Evolutionary conservation across 2,888 invertebrate genomes (phyloP).

Genomic region (Cheilosia soror): DNA sequence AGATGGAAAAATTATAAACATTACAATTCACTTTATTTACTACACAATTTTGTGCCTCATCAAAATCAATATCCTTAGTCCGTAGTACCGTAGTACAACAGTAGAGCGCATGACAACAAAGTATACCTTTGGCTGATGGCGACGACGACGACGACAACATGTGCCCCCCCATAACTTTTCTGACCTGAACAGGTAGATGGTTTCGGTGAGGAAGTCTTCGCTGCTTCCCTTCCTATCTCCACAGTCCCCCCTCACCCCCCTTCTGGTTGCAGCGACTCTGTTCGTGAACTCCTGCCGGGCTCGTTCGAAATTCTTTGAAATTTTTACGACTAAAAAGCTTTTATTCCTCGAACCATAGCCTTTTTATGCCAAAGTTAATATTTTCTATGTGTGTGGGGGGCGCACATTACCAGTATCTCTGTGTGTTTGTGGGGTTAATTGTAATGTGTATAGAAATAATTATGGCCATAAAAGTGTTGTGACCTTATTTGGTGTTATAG

Average conservation of each 20-base stretch:
- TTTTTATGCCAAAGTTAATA: slow-evolving; percentile 70
- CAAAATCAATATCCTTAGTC: slow-evolving; percentile 72
- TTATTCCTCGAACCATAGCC: slow-evolving; percentile 65
- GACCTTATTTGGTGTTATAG: slow-evolving; percentile 64
- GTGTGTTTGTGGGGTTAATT: slow-evolving; percentile 65
- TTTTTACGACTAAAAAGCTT: slow-evolving; percentile 74
- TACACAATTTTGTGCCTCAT: slow-evolving; percentile 71
- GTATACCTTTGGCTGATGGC: slow-evolving; percentile 10
- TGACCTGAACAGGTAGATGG: slow-evolving; percentile 49
- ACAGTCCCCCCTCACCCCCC: slow-evolving; percentile 45
- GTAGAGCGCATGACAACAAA: slow-evolving; percentile 62
- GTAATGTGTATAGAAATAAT: slow-evolving; percentile 75
- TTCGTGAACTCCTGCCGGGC: slow-evolving; percentile 58
- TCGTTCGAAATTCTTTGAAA: slow-evolving; percentile 71
- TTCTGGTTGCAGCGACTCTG: slow-evolving; percentile 30
- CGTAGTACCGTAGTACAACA: slow-evolving; percentile 31
- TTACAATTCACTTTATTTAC: slow-evolving; percentile 73
- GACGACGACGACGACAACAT: slow-evolving; percentile 8
- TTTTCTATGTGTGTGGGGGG: slow-evolving; percentile 11
- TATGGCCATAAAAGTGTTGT: slow-evolving; percentile 73
- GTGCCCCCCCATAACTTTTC: slow-evolving; percentile 14
- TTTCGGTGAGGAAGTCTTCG: not conserved
- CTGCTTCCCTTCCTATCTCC: not conserved
- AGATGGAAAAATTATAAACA: slow-evolving; percentile 62
- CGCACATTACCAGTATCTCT: not conserved